phyloP scores from a whole-genome alignment of 2,113 vertebrate genomes.

The Uria aalge region DNA sequence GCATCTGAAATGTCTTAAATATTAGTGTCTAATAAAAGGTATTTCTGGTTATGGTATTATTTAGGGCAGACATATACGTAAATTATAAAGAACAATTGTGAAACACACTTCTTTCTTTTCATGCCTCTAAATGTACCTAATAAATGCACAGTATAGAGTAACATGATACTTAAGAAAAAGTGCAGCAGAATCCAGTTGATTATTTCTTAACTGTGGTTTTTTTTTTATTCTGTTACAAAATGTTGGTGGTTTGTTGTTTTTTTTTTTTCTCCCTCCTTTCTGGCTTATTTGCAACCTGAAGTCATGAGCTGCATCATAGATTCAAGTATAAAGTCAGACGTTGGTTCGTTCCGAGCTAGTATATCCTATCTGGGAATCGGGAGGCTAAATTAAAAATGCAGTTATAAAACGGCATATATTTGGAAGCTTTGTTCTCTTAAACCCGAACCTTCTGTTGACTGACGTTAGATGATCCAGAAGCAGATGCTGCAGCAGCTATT shows the following conservation, averaged over 20 bases:
- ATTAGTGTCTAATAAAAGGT: background rate
- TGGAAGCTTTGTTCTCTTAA: slow-evolving; percentile 68
- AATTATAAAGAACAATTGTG: background rate
- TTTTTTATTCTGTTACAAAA: background rate
- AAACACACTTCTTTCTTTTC: background rate
- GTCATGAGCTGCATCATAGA: background rate
- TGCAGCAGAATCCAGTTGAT: background rate
- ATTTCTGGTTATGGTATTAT: background rate
- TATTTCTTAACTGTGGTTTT: background rate
- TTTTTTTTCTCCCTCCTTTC: background rate
- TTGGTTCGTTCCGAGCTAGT: background rate
- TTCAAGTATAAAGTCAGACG: background rate
- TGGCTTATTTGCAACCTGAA: background rate
- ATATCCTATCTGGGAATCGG: background rate
- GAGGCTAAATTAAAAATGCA: slow-evolving; percentile 51
- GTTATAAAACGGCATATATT: slow-evolving; percentile 56
- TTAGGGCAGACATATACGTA: background rate
- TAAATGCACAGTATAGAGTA: background rate
- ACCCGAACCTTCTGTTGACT: slow-evolving; percentile 70
- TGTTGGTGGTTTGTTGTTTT: background rate
- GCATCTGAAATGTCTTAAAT: background rate
- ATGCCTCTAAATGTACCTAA: background rate
- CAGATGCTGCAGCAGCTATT: slow-evolving; percentile 80
- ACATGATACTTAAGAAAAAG: background rate
- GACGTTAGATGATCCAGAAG: slow-evolving; percentile 70